Evolutionary conservation across 2,113 vertebrate species (phyloP), one percentile per base, ranked within the genome.

Genomic region (Cryptoleucopteryx plumbea): DNA sequence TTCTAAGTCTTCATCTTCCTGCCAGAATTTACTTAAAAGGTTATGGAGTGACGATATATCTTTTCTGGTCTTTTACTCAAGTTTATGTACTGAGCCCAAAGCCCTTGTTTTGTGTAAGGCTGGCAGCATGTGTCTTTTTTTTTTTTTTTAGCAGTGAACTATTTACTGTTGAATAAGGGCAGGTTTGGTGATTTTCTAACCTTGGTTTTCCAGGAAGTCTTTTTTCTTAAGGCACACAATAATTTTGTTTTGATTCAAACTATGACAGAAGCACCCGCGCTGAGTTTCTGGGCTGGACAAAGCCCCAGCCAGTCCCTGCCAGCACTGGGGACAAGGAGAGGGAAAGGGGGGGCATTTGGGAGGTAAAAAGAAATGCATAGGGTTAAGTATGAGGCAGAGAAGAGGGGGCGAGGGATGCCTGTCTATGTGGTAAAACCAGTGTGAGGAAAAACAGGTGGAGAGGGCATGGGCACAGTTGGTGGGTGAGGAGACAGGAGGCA

Each of bases 351-450:
- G 13, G 42, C 4, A 5, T 56, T 21, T 68, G 43, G 40, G 58
- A 83, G 31, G 48, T 36, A 68, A 59, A 79, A 90, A 43, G 36
- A 47, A 65, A 36, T 36, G n/a, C 15, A 26, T 1, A 6, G 34
- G 12, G 7, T 81, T 58, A 43, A 62, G 16, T 42, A 25, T 20
- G 70, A 74, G 7, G 52, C 12, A 56, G 32, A 29, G 52, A 50
- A 27, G 56, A 43, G 23, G 15, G 9, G 14, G 12, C 0, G 3
- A 63, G 43, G 38, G 23, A 22, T 1, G 2, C 18, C 27, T 0
- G 0, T 43, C n/a, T 6, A 5, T 0, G 0, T 1, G 2, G 25
- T 65, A 59, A 65, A 92, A n/a, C 7, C 4, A 0, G 13, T 13
- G 6, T 45, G 52, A 62, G 47, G 20, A 10, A 45, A 40, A 77